phyloP scores from a whole-genome alignment of 2,888 invertebrate species.

The Acutogordius australiensis region DNA sequence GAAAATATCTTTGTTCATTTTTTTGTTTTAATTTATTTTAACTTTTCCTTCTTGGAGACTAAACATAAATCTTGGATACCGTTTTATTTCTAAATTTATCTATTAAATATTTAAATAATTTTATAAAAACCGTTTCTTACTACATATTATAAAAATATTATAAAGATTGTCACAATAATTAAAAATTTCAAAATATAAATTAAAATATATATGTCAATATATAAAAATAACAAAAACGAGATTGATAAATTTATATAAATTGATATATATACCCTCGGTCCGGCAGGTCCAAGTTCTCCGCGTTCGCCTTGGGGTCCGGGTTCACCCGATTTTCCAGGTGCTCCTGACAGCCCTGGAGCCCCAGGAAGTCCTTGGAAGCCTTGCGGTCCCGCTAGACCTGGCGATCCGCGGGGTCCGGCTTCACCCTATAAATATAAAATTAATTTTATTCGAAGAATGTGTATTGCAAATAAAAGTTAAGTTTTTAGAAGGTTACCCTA shows the following conservation, averaged over 20 bases:
- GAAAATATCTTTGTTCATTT: too few relatives aligned
- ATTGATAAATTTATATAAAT: conserved; percentile 7
- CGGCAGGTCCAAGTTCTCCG: background rate
- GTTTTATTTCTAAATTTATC: too few relatives aligned
- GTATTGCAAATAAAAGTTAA: too few relatives aligned
- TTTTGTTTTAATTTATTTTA: too few relatives aligned
- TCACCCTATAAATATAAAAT: background rate
- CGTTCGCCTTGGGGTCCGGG: background rate
- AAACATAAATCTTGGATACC: too few relatives aligned
- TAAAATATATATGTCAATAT: background rate
- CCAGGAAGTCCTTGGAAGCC: conserved; percentile 3
- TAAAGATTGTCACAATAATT: background rate
- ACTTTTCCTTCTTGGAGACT: too few relatives aligned
- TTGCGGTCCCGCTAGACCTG: background rate
- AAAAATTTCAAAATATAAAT: background rate
- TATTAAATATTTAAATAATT: too few relatives aligned
- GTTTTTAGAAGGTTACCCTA: too few relatives aligned
- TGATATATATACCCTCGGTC: conserved; percentile 9
- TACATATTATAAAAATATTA: too few relatives aligned
- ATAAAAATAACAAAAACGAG: background rate
- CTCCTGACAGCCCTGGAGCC: background rate
- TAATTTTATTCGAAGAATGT: background rate
- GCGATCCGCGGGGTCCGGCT: background rate
- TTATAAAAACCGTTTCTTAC: too few relatives aligned
- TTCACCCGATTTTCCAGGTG: background rate